phyloP scores from a whole-genome alignment of 2,113 vertebrate species.

The Lagopus muta region DNA sequence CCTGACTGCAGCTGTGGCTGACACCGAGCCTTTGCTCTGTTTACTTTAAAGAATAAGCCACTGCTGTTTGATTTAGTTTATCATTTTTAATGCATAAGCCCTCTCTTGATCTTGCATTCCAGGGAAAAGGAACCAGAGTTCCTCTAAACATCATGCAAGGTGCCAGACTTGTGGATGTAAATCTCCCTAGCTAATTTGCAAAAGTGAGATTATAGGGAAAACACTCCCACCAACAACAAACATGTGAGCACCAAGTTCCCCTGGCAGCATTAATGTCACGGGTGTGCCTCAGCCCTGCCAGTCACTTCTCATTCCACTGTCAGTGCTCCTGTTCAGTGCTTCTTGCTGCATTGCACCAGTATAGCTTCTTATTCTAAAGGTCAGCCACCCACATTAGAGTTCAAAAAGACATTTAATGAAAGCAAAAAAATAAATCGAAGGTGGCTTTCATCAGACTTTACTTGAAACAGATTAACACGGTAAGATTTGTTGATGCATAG shows the following conservation, averaged over 20 bases:
- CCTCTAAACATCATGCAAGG: neutral
- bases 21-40: conserved; percentile 46
- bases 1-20: conserved; percentile 21
- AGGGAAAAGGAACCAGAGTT: neutral
- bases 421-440: conserved; percentile 1
- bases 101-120: conserved; percentile 29
- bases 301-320: conserved; percentile 16
- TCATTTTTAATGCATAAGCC: conserved; percentile 48
- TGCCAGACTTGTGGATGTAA: neutral
- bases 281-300: neutral
- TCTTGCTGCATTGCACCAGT: conserved; percentile 38
- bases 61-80: conserved; percentile 60
- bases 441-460: neutral
- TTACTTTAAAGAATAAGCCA: conserved; percentile 67
- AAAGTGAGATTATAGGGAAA: neutral
- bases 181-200: neutral
- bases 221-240: neutral
- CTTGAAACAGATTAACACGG: neutral
- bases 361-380: conserved; percentile 56
- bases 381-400: conserved; percentile 10
- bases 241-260: neutral
- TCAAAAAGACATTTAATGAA: conserved; percentile 42
- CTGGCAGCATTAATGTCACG: neutral
- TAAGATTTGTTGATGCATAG: neutral
- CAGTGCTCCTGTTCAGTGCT: neutral